Evolutionary conservation across 2,888 invertebrate species (phyloP).

Genomic region (Eudemis profundana): DNA sequence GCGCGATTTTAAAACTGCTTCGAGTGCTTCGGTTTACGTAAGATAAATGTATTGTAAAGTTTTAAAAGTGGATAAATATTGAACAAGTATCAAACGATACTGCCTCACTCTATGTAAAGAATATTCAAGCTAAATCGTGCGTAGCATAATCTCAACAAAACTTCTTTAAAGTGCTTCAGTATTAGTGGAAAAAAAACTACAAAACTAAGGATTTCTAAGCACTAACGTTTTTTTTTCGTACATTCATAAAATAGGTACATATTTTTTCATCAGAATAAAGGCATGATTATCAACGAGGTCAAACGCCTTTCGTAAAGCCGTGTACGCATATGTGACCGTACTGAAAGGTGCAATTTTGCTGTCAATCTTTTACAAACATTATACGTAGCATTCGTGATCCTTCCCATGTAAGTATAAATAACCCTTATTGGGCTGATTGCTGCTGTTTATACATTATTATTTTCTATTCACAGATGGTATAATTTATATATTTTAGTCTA

Average conservation of each 20-base stretch:
- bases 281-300: not conserved
- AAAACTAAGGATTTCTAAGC: no score
- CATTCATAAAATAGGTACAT: not conserved
- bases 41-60: not conserved
- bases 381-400: constrained; percentile 28
- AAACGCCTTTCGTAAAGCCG: constrained; percentile 26
- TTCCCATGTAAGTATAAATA: constrained; percentile 23
- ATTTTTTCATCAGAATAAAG: not conserved
- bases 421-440: constrained; percentile 28
- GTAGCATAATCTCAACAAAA: no score
- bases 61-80: no score
- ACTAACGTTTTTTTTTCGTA: no score
- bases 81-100: no score
- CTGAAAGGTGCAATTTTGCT: constrained; percentile 55
- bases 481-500: constrained; percentile 52
- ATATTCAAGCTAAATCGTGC: no score
- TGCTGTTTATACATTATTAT: constrained; percentile 23
- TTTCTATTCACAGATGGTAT: constrained; percentile 47
- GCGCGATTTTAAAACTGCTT: constrained; percentile 39
- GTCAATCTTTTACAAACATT: constrained; percentile 47
- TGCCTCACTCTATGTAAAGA: no score
- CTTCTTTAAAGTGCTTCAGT: no score
- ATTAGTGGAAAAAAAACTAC: not conserved
- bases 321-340: constrained; percentile 30
- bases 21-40: constrained; percentile 15